phyloP scores from a whole-genome alignment of 2,797 vertebrate species.

The Paguma larvata region DNA sequence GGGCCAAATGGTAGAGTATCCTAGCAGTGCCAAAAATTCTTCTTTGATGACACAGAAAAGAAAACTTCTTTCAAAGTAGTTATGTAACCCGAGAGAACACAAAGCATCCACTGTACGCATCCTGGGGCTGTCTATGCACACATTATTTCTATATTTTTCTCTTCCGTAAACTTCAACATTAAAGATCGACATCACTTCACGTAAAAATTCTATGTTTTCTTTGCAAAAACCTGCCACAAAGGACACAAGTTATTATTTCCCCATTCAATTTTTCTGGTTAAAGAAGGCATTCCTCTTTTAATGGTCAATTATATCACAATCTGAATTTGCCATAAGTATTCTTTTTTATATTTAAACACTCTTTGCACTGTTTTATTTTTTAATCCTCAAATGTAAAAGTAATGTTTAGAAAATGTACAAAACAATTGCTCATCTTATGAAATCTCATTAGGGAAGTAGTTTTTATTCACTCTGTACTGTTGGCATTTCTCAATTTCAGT shows the following conservation, averaged over 20 bases:
- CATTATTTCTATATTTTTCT: conserved; percentile 65
- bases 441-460: conserved; percentile 22
- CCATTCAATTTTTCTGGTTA: conserved; percentile 24
- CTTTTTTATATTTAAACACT: conserved; percentile 41
- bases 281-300: conserved; percentile 44
- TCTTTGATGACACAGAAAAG: conserved; percentile 67
- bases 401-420: conserved; percentile 39
- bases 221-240: neutral
- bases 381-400: conserved; percentile 47
- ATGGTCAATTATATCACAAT: conserved; percentile 21
- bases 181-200: conserved; percentile 50
- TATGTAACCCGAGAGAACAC: conserved; percentile 41
- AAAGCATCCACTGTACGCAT: neutral
- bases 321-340: conserved; percentile 19
- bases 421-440: conserved; percentile 52
- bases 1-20: neutral
- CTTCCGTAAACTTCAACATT: conserved; percentile 16
- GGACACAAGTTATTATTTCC: conserved; percentile 9
- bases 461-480: conserved; percentile 53
- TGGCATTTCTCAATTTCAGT: conserved; percentile 64
- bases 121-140: neutral
- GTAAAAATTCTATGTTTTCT: neutral
- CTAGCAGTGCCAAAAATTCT: conserved; percentile 48
- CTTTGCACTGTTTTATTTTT: neutral
- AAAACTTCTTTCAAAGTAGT: conserved; percentile 70